These are phyloP conservation scores for Polymixis lichenea DNA, from an alignment of 2,888 invertebrate species.

Conservation along the genomic window DNA sequence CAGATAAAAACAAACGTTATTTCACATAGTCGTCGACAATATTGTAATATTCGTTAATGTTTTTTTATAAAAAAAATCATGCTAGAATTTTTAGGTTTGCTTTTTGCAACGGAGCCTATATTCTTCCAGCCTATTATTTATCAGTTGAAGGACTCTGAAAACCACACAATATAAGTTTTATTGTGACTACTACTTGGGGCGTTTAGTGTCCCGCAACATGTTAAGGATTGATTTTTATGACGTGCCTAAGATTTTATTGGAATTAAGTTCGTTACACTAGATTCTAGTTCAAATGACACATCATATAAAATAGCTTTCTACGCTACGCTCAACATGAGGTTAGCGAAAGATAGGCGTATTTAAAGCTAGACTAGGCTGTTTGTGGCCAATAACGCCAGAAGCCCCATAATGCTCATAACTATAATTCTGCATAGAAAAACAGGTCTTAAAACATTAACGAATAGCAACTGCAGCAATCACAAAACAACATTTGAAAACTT, in stretches of 20 bases:
- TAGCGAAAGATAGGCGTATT: background rate
- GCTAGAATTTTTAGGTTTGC: accelerated
- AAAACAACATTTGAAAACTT: constrained; percentile 68
- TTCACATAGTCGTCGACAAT: constrained; percentile 16
- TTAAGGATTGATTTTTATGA: background rate
- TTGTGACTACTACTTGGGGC: too few species aligned
- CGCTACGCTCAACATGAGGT: constrained; percentile 14
- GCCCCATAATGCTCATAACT: background rate
- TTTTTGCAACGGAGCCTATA: background rate
- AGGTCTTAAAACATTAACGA: constrained; percentile 59
- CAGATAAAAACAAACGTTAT: constrained; percentile 46
- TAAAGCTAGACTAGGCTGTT: background rate
- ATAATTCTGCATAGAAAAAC: background rate
- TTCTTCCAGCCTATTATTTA: background rate
- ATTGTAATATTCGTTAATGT: constrained; percentile 42
- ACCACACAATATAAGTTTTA: too few species aligned
- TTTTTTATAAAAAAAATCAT: background rate
- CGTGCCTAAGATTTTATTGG: background rate
- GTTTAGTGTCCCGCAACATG: too few species aligned
- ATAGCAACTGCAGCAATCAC: constrained; percentile 67
- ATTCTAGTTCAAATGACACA: background rate
- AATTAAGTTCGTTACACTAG: background rate
- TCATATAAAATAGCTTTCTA: background rate
- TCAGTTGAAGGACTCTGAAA: too few species aligned
- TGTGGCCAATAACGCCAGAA: background rate